Conservation (phyloP, 2,888 invertebrate genomes). For the Caenorhabditis virilis region DNA sequence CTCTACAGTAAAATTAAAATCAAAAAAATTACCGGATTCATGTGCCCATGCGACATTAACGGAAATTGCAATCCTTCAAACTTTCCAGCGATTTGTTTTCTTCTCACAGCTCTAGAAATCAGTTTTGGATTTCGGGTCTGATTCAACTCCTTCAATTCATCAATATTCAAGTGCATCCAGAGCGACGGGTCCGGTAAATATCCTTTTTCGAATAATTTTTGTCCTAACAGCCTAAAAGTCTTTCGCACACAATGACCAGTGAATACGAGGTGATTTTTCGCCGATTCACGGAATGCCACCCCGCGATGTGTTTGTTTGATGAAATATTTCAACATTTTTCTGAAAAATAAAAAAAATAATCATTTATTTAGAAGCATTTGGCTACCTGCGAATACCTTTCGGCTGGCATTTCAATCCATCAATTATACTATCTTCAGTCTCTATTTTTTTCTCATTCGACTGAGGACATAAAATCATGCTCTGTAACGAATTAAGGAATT, state of each 20-base stretch:
- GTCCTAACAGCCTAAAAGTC: conserved; percentile 33
- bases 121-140: conserved; percentile 39
- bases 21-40: conserved; percentile 66
- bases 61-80: conserved; percentile 76
- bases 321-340: conserved; percentile 67
- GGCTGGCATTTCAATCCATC: conserved; percentile 48
- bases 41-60: conserved; percentile 74
- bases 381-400: conserved; percentile 44
- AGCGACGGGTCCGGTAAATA: conserved; percentile 69
- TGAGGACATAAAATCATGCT: conserved; percentile 36
- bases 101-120: conserved; percentile 75
- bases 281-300: conserved; percentile 70
- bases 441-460: conserved; percentile 22
- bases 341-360: conserved; percentile 32
- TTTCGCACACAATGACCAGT: conserved; percentile 26
- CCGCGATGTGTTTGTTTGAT: conserved; percentile 69
- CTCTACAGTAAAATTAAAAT: too few relatives aligned
- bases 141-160: conserved; percentile 67
- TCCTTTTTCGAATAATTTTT: conserved; percentile 62
- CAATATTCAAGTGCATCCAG: conserved; percentile 69
- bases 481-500: too few relatives aligned
- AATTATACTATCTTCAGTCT: conserved; percentile 41
- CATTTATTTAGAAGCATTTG: neutral
- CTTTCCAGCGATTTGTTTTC: conserved; percentile 75
- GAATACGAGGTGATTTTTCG: conserved; percentile 54